A percentile compares a stretch with the other conserved stretches of the same genome.
phyloP scores from a whole-genome alignment of 2,797 vertebrate species.

The Miichthys miiuy region DNA sequence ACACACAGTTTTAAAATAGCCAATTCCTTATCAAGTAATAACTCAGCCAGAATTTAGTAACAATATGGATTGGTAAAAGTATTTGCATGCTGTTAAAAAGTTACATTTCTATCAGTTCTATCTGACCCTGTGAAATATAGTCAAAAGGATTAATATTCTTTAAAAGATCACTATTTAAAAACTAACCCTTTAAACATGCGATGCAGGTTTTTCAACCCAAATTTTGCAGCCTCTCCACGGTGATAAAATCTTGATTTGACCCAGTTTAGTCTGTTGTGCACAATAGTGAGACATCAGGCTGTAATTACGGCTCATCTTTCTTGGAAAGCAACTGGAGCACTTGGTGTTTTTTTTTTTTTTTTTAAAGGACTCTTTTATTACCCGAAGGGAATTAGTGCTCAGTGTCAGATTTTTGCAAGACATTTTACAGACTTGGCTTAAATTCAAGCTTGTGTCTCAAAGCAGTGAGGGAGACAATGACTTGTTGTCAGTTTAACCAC shows the following conservation, averaged over 20 bases:
- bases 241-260: constrained; percentile 4
- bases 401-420: not conserved
- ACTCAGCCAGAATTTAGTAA: not conserved
- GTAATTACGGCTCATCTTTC: constrained; percentile 12
- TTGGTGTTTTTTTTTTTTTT: not conserved
- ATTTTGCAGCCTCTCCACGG: not conserved
- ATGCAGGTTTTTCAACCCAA: not conserved
- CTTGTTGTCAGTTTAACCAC: constrained; percentile 89
- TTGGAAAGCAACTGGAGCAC: not conserved
- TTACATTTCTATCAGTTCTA: not conserved
- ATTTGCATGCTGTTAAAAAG: not conserved
- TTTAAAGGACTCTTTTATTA: not conserved
- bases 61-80: too few relatives aligned
- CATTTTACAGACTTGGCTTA: not conserved
- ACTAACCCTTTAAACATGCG: not conserved
- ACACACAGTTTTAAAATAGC: not conserved
- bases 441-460: constrained; percentile 66
- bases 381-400: not conserved
- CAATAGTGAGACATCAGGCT: not conserved
- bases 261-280: constrained; percentile 3
- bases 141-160: not conserved
- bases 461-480: constrained; percentile 92
- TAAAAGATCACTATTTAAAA: not conserved
- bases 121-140: not conserved
- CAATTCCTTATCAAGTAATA: not conserved